These are phyloP conservation scores for Heliconius eleuchia DNA, from an alignment of 1,140 invertebrate genomes.

Conservation along the genomic window DNA sequence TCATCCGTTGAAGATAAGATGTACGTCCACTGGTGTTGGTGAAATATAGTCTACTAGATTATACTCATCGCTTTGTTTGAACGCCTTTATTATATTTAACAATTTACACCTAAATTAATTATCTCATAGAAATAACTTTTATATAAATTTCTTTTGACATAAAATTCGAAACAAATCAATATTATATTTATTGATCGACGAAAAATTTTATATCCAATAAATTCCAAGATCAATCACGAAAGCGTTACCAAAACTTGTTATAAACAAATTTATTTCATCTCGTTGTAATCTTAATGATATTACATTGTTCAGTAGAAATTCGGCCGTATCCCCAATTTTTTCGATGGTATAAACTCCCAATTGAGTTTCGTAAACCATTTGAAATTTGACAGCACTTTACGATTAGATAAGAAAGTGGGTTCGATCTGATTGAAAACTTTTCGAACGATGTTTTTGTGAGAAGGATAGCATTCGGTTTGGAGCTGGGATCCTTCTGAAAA, in stretches of 20 bases:
- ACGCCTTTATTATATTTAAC: neutral
- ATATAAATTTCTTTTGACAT: neutral
- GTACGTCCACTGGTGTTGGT: neutral
- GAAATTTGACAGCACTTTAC: slow-evolving; percentile 37
- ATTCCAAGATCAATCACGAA: neutral
- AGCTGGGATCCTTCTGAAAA: neutral
- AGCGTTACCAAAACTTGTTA: slow-evolving; percentile 1
- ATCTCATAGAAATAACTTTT: neutral
- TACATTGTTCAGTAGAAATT: slow-evolving; percentile 11
- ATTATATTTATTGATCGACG: neutral
- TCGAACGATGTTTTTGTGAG: slow-evolving; percentile 19
- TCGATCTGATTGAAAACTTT: slow-evolving; percentile 34
- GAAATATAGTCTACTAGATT: neutral
- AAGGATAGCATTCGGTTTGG: neutral
- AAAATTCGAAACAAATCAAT: neutral
- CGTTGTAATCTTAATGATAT: neutral
- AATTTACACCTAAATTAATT: neutral
- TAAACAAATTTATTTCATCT: slow-evolving; percentile 13
- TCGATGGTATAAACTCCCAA: slow-evolving; percentile 27
- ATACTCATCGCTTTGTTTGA: neutral
- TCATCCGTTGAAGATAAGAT: slow-evolving; percentile 7
- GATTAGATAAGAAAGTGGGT: slow-evolving; percentile 32
- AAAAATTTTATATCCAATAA: neutral
- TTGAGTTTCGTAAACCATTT: slow-evolving; percentile 35
- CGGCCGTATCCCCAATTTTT: slow-evolving; percentile 15